Conservation (phyloP, 1,140 invertebrate species). For the Drosophila saltans region DNA sequence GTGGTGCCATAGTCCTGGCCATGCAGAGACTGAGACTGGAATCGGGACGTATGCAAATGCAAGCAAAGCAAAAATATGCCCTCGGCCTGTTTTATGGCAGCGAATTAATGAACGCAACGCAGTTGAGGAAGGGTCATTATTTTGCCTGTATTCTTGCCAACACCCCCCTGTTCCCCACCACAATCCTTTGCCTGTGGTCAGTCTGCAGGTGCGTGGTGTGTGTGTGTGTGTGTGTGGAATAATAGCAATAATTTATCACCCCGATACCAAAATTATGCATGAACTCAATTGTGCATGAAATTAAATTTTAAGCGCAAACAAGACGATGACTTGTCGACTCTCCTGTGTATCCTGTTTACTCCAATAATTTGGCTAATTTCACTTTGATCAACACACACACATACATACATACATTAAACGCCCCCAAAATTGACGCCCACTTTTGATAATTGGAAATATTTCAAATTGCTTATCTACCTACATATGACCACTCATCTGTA, state of each 20-base stretch:
- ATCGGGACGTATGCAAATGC: conserved; percentile 71
- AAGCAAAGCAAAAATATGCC: conserved; percentile 71
- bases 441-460: conserved; percentile 69
- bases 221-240: conserved; percentile 57
- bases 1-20: conserved; percentile 32
- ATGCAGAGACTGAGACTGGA: background rate
- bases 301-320: conserved; percentile 82
- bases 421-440: conserved; percentile 16
- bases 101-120: conserved; percentile 78
- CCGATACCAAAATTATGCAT: conserved; percentile 72
- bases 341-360: conserved; percentile 59
- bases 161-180: background rate
- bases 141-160: conserved; percentile 43
- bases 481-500: conserved; percentile 29
- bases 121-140: conserved; percentile 64
- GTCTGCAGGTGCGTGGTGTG: background rate
- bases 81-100: conserved; percentile 72
- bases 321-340: conserved; percentile 67
- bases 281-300: conserved; percentile 81
- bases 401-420: no score
- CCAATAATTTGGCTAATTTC: conserved; percentile 80
- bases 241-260: conserved; percentile 79
- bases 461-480: conserved; percentile 37
- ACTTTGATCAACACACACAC: conserved; percentile 33
- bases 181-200: conserved; percentile 34